A percentile compares a stretch with the other conserved stretches of the same genome.
These are phyloP conservation scores for Pomatostomus ruficeps DNA, from an alignment of 2,113 vertebrate species.

Conservation along the genomic window DNA sequence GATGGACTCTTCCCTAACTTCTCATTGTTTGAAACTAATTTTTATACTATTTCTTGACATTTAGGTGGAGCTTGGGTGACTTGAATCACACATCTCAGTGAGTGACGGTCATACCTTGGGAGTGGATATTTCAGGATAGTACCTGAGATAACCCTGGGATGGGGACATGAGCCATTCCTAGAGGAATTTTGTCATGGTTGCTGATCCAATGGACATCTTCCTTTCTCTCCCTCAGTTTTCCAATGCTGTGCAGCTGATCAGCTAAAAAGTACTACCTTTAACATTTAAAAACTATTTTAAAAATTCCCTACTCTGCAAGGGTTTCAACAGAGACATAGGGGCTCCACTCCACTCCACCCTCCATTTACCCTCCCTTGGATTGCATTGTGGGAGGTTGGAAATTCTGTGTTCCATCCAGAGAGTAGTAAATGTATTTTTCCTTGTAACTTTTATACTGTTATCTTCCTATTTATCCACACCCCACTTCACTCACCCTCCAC, in stretches of 20 bases:
- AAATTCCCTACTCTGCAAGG: background rate
- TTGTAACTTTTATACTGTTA: background rate
- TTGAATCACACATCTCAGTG: background rate
- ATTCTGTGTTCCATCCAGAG: background rate
- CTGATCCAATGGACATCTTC: background rate
- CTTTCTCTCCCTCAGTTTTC: background rate
- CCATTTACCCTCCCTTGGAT: background rate
- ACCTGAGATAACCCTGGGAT: background rate
- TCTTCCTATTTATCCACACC: background rate
- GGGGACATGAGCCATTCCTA: background rate
- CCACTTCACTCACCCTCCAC: background rate
- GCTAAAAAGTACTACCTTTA: background rate
- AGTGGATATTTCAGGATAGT: background rate
- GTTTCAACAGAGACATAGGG: background rate
- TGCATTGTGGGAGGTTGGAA: rapidly evolving
- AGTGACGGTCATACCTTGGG: background rate
- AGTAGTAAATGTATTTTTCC: background rate
- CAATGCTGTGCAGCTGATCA: background rate
- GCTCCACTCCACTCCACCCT: background rate
- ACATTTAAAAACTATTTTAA: background rate
- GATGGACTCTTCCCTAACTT: background rate
- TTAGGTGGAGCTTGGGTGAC: background rate
- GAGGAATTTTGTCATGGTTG: background rate
- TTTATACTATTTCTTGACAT: background rate
- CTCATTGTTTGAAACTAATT: background rate